These are phyloP conservation scores for Drosophila lacertosa DNA, from an alignment of 1,140 invertebrate genomes.

Conservation along the genomic window DNA sequence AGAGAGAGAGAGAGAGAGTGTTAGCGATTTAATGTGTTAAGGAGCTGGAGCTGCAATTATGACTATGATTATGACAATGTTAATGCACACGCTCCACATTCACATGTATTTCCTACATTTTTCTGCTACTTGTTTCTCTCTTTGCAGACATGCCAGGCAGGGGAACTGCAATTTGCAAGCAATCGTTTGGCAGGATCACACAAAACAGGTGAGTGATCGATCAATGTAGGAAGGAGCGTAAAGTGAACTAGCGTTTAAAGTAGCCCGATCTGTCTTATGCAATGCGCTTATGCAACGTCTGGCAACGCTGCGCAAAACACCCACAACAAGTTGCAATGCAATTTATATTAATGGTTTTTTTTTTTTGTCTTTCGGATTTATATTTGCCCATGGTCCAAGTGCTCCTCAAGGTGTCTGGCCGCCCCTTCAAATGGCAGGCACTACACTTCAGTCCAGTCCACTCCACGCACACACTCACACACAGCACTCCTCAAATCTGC, in stretches of 20 bases:
- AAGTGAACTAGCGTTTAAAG: neutral
- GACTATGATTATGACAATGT: constrained; percentile 23
- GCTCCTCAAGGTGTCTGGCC: constrained; percentile 17
- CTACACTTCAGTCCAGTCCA: constrained; percentile 5
- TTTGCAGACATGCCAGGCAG: constrained; percentile 73
- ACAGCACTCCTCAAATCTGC: neutral
- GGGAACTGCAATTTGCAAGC: constrained; percentile 51
- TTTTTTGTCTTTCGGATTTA: neutral
- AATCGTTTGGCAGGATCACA: constrained; percentile 73
- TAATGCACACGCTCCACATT: constrained; percentile 40
- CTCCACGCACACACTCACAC: neutral
- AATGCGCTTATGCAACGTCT: constrained; percentile 24
- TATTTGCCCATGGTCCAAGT: constrained; percentile 15
- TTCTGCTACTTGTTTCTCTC: constrained; percentile 15
- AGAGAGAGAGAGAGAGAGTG: neutral
- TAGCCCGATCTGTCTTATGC: neutral
- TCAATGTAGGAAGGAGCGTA: too few relatives aligned
- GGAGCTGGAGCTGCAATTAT: constrained; percentile 14
- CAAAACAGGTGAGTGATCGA: constrained; percentile 59
- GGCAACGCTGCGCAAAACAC: constrained; percentile 11
- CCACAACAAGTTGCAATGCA: constrained; percentile 12
- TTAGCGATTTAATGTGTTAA: neutral
- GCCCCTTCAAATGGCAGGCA: constrained; percentile 17
- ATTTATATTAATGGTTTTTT: neutral
- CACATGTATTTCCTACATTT: constrained; percentile 6